Base-by-base conservation (phyloP, 2,113 vertebrate species). In the Hylia prasina region DNA sequence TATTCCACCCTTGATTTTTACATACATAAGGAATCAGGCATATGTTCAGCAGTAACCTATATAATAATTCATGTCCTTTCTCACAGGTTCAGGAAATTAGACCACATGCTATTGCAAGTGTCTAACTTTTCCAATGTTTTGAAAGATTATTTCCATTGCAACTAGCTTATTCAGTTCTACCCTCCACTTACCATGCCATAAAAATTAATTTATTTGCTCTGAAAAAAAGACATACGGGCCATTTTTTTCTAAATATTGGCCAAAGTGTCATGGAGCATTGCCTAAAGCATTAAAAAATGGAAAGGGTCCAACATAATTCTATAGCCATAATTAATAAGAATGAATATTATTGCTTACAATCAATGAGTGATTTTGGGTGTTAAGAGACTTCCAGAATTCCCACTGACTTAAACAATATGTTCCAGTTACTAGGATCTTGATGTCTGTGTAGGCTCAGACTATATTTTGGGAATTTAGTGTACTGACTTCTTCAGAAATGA, bases 51-150 rank as follows among this genome's bases (percentile, higher is more conserved):
- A 91, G 54, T 58, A 63, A 94, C 57, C 81, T 69, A 18, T 48
- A 82, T 69, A 92, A 90, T 94, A 87, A 92, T 76, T 97, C 94
- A 91, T 75, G 77, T 63, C 54, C 65, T 90, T 95, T 94, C 78
- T 96, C 93, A 88, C 54, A 96, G 78, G 60, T 91, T 94, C 90
- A 78, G 91, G 94, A 97, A 97, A 96, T 96, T 97, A 95, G 95
- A 91, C 69, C 85, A 93, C 92, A 93, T 90, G 79, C 75, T 94
- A 92, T 94, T 89, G 75, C 56, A 13, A 93, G 70, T 87, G 70
- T 68, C 78, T 95, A 86, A 93, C 63, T 97, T 97, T 97, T 95
- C 92, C 93, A 93, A 0, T 96, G 94, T 88, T 96, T 96, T 94
- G 87, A 95, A 96, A 96, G 69, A 73, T n/a, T 78, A 53, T 95